Percentiles rank a stretch among this genome's conserved stretches.
These are phyloP conservation scores for Acleris holmiana DNA, from an alignment of 2,888 invertebrate species.

Conservation along the genomic window DNA sequence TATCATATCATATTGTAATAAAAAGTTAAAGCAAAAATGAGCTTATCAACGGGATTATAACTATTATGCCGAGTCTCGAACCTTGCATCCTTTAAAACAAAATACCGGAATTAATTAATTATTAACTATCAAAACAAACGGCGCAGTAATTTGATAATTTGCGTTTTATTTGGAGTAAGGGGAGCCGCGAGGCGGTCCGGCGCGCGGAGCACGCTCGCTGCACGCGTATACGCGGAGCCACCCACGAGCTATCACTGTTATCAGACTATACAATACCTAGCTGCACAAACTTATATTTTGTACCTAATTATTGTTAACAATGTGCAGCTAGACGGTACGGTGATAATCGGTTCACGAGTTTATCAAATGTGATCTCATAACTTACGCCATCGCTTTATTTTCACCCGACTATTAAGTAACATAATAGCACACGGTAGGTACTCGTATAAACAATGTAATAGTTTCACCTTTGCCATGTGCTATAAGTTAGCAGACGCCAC, in stretches of 20 bases:
- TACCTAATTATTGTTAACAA: slow-evolving; percentile 14
- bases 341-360: slow-evolving; percentile 64
- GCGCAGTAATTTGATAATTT: slow-evolving; percentile 53
- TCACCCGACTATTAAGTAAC: slow-evolving; percentile 27
- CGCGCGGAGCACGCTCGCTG: slow-evolving; percentile 9
- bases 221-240: neutral
- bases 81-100: slow-evolving; percentile 35
- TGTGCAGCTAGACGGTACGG: slow-evolving; percentile 7
- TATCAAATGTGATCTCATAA: slow-evolving; percentile 50
- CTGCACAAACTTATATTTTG: neutral
- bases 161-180: slow-evolving; percentile 49
- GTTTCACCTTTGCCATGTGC: slow-evolving; percentile 56
- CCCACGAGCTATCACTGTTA: slow-evolving; percentile 24
- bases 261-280: neutral
- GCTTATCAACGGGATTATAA: too few species aligned
- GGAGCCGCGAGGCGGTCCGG: slow-evolving; percentile 29
- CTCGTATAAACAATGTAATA: slow-evolving; percentile 37
- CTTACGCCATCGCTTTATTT: slow-evolving; percentile 35
- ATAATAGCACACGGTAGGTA: slow-evolving; percentile 40
- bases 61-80: too few species aligned
- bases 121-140: slow-evolving; percentile 47
- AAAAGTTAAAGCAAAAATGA: too few species aligned
- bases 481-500: slow-evolving; percentile 52
- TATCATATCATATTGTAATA: too few species aligned
- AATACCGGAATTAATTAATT: slow-evolving; percentile 41